Conservation (phyloP, 2,113 vertebrate genomes). For the Anarrhichthys ocellatus region DNA sequence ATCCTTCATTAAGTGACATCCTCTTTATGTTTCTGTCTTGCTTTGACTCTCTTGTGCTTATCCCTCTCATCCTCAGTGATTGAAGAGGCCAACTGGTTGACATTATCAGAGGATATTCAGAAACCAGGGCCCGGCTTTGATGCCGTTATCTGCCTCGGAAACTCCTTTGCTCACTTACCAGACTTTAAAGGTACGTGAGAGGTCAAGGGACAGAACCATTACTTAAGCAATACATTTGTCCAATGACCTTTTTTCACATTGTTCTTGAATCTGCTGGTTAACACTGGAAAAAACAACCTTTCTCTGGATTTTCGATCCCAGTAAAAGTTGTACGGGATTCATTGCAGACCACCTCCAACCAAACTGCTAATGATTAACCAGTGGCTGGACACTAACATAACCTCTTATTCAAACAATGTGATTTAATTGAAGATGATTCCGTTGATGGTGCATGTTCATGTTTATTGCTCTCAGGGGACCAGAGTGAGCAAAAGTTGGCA, state of each 20-base stretch:
- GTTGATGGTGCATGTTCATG: neutral
- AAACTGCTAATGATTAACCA: neutral
- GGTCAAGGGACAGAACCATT: neutral
- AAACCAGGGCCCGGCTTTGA: conserved; percentile 91
- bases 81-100: conserved; percentile 98
- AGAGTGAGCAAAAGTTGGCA: conserved; percentile 93
- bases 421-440: neutral
- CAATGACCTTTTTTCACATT: neutral
- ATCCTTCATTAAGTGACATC: neutral
- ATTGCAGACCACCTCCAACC: neutral
- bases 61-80: conserved; percentile 84
- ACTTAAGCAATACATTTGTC: neutral
- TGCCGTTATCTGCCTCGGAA: conserved; percentile 96
- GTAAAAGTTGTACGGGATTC: neutral
- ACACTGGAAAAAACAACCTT: neutral
- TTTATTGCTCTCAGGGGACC: conserved; percentile 87
- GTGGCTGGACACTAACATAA: neutral
- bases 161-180: conserved; percentile 97
- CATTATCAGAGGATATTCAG: conserved; percentile 87
- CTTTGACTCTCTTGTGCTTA: neutral
- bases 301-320: neutral
- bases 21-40: neutral
- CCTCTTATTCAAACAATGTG: neutral
- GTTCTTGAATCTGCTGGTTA: neutral
- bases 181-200: conserved; percentile 92